phyloP scores from a whole-genome alignment of 2,797 vertebrate species.

The Sitta carolinensis region DNA sequence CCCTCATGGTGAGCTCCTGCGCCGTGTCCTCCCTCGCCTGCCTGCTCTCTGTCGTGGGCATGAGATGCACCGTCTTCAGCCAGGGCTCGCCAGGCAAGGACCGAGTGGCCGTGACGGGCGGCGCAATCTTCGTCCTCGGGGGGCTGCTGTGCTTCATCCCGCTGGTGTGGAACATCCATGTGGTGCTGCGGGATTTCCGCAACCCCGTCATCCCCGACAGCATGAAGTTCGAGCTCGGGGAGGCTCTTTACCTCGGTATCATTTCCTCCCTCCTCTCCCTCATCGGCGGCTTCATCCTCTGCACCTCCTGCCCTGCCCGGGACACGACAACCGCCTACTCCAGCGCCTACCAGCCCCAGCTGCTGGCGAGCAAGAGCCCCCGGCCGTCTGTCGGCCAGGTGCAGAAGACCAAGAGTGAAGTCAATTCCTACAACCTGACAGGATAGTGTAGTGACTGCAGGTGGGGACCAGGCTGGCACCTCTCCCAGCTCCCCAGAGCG shows the following conservation, averaged over 20 bases:
- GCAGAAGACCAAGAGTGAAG: conserved; percentile 74
- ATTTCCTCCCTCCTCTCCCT: conserved; percentile 86
- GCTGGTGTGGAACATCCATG: conserved; percentile 89
- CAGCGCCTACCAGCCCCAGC: conserved; percentile 61
- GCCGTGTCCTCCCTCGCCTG: conserved; percentile 84
- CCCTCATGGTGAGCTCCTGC: conserved; percentile 91
- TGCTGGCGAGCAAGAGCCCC: conserved; percentile 31
- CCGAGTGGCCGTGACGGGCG: conserved; percentile 82
- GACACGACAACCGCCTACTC: conserved; percentile 73
- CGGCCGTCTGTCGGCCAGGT: not conserved
- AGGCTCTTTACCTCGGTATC: conserved; percentile 90
- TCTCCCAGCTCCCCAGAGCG: not conserved
- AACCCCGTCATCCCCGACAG: conserved; percentile 81
- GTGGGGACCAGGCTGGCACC: not conserved
- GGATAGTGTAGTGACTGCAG: conserved; percentile 75
- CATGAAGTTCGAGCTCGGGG: conserved; percentile 91
- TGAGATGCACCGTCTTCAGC: conserved; percentile 92
- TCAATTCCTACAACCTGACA: conserved; percentile 79
- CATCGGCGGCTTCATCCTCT: conserved; percentile 86
- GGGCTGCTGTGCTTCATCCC: conserved; percentile 90
- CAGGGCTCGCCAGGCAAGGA: conserved; percentile 81
- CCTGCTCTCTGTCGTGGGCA: conserved; percentile 79
- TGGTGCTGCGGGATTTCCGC: conserved; percentile 90
- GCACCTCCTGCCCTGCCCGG: conserved; percentile 80
- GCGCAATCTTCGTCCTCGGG: conserved; percentile 80